Conservation (phyloP, 2,113 vertebrate genomes). For the rabbit (Oryctolagus cuniculus) region DNA sequence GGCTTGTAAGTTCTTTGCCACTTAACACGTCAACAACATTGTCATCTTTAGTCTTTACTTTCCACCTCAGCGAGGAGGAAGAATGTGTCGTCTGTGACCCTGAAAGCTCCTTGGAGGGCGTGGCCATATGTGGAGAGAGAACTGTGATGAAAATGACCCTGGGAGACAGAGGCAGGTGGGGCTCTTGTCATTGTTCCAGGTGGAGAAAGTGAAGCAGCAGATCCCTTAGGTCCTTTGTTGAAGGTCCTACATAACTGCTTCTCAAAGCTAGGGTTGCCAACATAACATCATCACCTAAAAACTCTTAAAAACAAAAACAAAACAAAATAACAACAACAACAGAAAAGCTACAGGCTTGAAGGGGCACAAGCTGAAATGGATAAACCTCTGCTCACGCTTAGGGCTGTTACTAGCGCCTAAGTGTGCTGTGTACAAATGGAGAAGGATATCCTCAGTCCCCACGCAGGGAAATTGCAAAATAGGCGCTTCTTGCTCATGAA, state of each 20-base stretch:
- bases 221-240: not conserved
- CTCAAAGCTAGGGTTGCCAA: not conserved
- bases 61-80: not conserved
- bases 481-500: not conserved
- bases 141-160: not conserved
- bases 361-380: not conserved
- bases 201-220: not conserved
- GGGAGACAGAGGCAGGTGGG: not conserved
- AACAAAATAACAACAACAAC: no score
- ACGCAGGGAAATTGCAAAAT: not conserved
- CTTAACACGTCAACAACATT: not conserved
- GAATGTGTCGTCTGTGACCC: not conserved
- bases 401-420: not conserved
- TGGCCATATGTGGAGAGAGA: not conserved
- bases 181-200: not conserved
- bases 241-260: not conserved
- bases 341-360: not conserved
- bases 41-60: slow-evolving; percentile 7
- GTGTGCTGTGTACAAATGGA: not conserved
- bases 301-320: not conserved
- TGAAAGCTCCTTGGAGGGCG: not conserved
- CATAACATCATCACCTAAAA: fast-evolving
- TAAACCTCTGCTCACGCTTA: not conserved
- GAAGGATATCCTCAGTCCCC: no score
- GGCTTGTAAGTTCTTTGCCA: not conserved